These are phyloP conservation scores for Onychomys torridus DNA, from an alignment of 2,797 vertebrate genomes.

Conservation along the genomic window DNA sequence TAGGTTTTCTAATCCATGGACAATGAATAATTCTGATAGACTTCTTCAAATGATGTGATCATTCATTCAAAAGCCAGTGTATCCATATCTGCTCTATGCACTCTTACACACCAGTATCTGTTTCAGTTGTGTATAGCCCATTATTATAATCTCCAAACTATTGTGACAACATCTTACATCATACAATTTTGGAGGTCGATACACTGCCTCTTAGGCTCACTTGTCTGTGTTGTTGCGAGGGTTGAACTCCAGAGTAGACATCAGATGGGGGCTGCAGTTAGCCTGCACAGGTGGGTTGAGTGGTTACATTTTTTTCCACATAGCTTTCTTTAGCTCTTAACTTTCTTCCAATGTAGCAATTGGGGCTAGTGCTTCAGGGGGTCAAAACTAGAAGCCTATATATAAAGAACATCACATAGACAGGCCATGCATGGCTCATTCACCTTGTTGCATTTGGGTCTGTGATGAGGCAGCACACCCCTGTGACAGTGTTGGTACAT, in stretches of 20 bases:
- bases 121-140: neutral
- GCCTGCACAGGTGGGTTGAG: neutral
- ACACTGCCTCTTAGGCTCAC: neutral
- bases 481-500: no score
- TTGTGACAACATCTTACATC: neutral
- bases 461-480: neutral
- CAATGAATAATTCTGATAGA: neutral
- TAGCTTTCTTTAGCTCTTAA: neutral
- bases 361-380: neutral
- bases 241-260: rapidly evolving
- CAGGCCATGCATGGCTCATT: neutral
- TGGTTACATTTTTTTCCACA: neutral
- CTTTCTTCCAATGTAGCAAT: neutral
- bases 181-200: neutral
- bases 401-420: neutral
- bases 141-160: neutral
- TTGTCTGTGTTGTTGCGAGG: neutral
- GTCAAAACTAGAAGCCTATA: neutral
- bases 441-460: neutral
- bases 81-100: neutral
- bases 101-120: neutral
- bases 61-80: constrained; percentile 4
- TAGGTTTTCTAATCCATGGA: neutral
- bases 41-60: neutral
- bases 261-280: neutral